These are phyloP conservation scores for Aspidapion aeneum DNA, from an alignment of 2,888 invertebrate species.

Conservation along the genomic window DNA sequence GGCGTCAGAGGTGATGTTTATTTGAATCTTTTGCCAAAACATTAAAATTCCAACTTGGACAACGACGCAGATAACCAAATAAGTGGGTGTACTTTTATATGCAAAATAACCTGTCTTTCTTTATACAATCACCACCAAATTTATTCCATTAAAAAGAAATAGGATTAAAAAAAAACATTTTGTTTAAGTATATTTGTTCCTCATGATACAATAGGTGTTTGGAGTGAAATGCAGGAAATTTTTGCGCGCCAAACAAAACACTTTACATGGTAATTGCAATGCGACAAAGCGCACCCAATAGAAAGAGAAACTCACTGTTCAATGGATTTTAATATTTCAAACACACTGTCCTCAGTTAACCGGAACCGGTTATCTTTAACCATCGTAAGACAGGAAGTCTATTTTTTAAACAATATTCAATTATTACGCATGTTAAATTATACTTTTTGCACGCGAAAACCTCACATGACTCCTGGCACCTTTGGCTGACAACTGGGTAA, in stretches of 20 bases:
- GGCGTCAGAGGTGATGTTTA: constrained; percentile 20
- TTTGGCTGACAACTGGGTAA: no score
- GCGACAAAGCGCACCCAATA: neutral
- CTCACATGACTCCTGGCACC: no score
- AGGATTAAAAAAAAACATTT: no score
- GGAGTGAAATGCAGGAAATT: no score
- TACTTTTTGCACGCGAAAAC: no score
- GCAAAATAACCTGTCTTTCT: neutral
- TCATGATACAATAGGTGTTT: no score
- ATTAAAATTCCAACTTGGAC: constrained; percentile 22
- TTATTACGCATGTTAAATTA: no score
- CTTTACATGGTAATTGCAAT: neutral
- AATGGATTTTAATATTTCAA: constrained; percentile 21
- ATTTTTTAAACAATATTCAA: neutral
- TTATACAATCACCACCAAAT: no score
- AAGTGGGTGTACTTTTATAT: neutral
- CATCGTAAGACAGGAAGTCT: constrained; percentile 22
- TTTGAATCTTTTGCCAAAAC: constrained; percentile 19
- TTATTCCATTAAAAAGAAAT: no score
- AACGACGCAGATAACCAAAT: neutral
- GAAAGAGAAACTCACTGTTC: neutral
- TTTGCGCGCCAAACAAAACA: neutral
- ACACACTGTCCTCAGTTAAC: constrained; percentile 24
- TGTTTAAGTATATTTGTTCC: no score
- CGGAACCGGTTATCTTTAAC: constrained; percentile 24